Evolutionary conservation across 2,888 invertebrate species (phyloP).

Genomic region (Polydrusus pterygomalis): DNA sequence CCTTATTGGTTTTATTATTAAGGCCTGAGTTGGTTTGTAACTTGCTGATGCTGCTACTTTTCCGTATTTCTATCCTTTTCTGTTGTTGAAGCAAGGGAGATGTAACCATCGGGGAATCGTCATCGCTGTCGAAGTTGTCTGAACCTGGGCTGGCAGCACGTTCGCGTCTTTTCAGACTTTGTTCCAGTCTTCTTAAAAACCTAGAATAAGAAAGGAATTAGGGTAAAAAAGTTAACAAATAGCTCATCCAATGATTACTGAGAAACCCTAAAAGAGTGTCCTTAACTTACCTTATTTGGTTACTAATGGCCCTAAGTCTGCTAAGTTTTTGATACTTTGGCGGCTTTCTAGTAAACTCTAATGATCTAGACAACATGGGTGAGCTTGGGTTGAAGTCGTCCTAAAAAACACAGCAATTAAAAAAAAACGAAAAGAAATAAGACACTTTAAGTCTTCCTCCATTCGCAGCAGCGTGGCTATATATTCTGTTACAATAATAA

Average conservation of each 20-base stretch:
- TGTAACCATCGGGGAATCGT: slow-evolving; percentile 78
- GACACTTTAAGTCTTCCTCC: too few species aligned
- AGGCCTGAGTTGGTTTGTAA: slow-evolving; percentile 62
- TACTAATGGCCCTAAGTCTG: slow-evolving; percentile 82
- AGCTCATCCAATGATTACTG: too few species aligned
- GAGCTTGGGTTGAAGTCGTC: slow-evolving; percentile 67
- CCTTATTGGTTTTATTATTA: slow-evolving; percentile 56
- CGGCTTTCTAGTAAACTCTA: slow-evolving; percentile 71
- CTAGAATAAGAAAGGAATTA: slow-evolving; percentile 66
- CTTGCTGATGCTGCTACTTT: slow-evolving; percentile 70
- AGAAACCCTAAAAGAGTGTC: too few species aligned
- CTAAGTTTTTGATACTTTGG: slow-evolving; percentile 77
- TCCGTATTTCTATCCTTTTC: slow-evolving; percentile 67
- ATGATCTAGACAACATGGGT: slow-evolving; percentile 78
- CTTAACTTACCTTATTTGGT: slow-evolving; percentile 83
- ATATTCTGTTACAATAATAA: too few species aligned
- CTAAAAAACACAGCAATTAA: slow-evolving; percentile 48
- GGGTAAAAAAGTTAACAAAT: too few species aligned
- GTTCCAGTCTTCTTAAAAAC: slow-evolving; percentile 82
- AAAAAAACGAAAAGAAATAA: too few species aligned
- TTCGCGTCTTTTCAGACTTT: slow-evolving; percentile 81
- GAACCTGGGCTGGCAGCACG: slow-evolving; percentile 72
- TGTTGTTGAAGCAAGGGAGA: slow-evolving; percentile 65
- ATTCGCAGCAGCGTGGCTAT: too few species aligned
- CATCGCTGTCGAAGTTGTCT: slow-evolving; percentile 72